Evolutionary conservation across 2,888 invertebrate genomes (phyloP), one percentile per base, ranked within the genome.

Genomic region (Microchrysa polita): DNA sequence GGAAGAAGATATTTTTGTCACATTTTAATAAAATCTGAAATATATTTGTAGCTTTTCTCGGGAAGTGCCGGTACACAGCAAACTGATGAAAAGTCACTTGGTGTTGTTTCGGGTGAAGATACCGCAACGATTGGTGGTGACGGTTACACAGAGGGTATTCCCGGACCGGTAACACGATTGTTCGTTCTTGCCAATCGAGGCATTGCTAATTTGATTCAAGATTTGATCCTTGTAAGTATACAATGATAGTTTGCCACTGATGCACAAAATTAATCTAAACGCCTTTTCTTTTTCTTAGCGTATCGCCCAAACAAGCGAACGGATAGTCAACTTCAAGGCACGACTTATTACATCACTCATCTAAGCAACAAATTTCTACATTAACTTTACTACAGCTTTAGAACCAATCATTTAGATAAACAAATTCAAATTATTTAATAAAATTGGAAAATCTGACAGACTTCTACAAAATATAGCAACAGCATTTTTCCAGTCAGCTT

Each of bases 271-370:
- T 60, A n/a, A n/a, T n/a, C n/a, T n/a, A n/a, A n/a, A n/a, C 12
- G 23, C 14, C 18, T 55, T 55, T n/a, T n/a, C 76, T 78, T 80
- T 78, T 81, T 79, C 72, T n/a, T 85, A 91, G 91, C 91, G 91
- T 80, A 88, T 94, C 85, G 94, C 94, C 75, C 93, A 94, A 86
- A 94, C 94, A 83, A 94, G 94, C 84, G 94, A 95, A 86, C 90
- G 93, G 86, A 91, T 95, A 88, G 94, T 95, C 82, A 94, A 94
- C 91, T 95, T 94, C 91, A 95, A 94, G 88, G 94, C 94, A 84
- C 91, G 94, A 88, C 88, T 95, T 82, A 93, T 95, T 86, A 95
- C 94, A 81, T 93, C 94, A 80, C 91, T 94, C 86, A 94, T 95
- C 87, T 94, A 94, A 89, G 78, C 34, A 40, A 44, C n/a, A n/a